A percentile compares a stretch with the other conserved stretches of the same genome.
phyloP scores from a whole-genome alignment of 2,888 invertebrate species.

The Eupithecia inturbata region DNA sequence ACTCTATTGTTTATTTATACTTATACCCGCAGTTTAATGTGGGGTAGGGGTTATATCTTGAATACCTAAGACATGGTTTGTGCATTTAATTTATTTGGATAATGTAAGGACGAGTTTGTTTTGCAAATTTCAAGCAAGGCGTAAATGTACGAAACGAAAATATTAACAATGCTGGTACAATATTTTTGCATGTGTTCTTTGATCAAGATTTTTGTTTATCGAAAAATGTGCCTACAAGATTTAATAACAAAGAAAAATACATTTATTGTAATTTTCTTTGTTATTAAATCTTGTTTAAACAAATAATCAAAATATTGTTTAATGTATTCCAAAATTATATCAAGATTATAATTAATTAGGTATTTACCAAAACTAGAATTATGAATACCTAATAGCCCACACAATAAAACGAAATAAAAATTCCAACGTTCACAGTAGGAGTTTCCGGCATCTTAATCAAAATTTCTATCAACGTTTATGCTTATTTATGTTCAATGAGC shows the following conservation, averaged over 20 bases:
- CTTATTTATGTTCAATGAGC: slow-evolving; percentile 46
- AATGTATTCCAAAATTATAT: no score
- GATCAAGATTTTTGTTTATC: no score
- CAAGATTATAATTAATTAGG: not conserved
- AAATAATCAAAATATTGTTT: no score
- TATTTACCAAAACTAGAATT: slow-evolving; percentile 1
- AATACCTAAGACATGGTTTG: slow-evolving; percentile 21
- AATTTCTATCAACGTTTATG: slow-evolving; percentile 47
- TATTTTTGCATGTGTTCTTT: no score
- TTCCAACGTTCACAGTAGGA: slow-evolving; percentile 35
- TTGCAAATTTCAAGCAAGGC: not conserved
- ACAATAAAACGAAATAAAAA: slow-evolving; percentile 22
- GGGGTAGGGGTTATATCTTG: slow-evolving; percentile 16
- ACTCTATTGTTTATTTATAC: slow-evolving; percentile 30
- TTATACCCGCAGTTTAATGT: slow-evolving; percentile 22
- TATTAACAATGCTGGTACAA: not conserved
- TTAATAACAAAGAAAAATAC: no score
- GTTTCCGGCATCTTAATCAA: slow-evolving; percentile 48
- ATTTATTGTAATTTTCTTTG: no score
- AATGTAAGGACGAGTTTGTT: not conserved
- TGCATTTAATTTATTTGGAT: slow-evolving; percentile 22
- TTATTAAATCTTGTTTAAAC: no score
- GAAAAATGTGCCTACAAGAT: no score
- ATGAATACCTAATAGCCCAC: slow-evolving; percentile 4
- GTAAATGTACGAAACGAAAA: not conserved